Percentiles rank a stretch among this genome's conserved stretches.
Evolutionary conservation across 2,797 vertebrate genomes (phyloP).

Genomic region (Geotrypetes seraphini): DNA sequence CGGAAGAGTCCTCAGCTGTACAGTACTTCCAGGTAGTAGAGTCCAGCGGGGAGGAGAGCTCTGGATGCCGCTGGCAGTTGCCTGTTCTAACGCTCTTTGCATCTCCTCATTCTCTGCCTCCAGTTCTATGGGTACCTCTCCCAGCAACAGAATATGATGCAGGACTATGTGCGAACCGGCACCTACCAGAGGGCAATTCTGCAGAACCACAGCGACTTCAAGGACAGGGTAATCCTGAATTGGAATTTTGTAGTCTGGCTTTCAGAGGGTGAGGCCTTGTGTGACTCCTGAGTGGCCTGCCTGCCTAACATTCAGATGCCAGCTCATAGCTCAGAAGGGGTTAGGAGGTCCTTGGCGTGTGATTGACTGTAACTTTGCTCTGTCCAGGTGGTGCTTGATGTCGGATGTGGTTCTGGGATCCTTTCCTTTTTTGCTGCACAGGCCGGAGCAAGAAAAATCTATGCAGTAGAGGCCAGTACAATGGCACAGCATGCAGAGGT

Average conservation of each 20-base stretch:
- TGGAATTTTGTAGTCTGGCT: no score
- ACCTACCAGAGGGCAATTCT: constrained; percentile 93
- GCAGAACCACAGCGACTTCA: constrained; percentile 93
- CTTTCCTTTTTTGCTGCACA: constrained; percentile 92
- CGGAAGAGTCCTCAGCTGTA: constrained; percentile 91
- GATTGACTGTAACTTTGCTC: neutral
- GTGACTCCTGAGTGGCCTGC: no score
- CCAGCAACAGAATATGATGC: constrained; percentile 99
- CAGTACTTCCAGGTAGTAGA: constrained; percentile 88
- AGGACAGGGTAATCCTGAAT: constrained; percentile 97
- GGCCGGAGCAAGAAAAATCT: constrained; percentile 88
- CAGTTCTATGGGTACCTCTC: constrained; percentile 98
- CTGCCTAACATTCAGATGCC: no score
- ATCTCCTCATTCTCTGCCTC: constrained; percentile 1
- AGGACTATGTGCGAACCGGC: constrained; percentile 92
- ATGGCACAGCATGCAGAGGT: constrained; percentile 97
- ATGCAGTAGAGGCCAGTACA: constrained; percentile 90
- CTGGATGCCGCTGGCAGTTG: no score
- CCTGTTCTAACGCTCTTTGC: no score
- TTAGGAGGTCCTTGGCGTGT: no score
- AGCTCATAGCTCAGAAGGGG: no score
- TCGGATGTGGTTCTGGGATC: constrained; percentile 91
- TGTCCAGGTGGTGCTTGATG: constrained; percentile 81
- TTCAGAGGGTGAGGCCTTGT: neutral
- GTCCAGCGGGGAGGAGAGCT: no score